Evolutionary conservation across 2,797 vertebrate genomes (phyloP), one percentile per base, ranked within the genome.

Genomic region (Megaceryle alcyon): DNA sequence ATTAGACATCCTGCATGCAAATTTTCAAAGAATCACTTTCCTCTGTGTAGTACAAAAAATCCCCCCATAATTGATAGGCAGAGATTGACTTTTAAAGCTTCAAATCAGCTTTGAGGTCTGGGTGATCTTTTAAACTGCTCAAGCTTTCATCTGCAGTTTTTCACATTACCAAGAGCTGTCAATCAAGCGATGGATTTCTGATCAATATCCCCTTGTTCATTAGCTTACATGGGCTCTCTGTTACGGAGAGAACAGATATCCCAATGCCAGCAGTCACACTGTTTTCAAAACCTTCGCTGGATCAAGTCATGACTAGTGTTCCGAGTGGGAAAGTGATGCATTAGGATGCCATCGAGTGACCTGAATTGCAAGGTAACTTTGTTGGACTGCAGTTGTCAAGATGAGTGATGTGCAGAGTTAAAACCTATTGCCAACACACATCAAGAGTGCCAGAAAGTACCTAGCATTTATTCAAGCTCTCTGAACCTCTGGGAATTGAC

Each of bases 1-100:
- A 97, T 95, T 96, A 97, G 97, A 96, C 96, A 97, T 97, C 97
- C 97, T 97, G 96, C 96, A 97, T 97, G 96, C 95, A 97, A 96
- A 97, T 97, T 97, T 97, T 97, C 97, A 97, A 97, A 97, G 96
- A 95, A 78, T 91, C 96, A 95, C 92, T 97, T 97, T 96, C 81
- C 86, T 96, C 94, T 97, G 88, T 96, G 90, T 95, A 97, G 96
- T 97, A 96, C 92, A 96, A 97, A 96, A 95, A 96, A 81, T 79
- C 89, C 54, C 78, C 93, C 94, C 88, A 85, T 96, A 96, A 96
- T 92, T 97, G 97, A 97, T 97, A 97, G 96, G 95, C 94, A 97
- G 96, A 96, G 96, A 97, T 96, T 96, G 96, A 97, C 96, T 97
- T 97, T 97, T 96, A 97, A 97, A 97, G 95, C 96, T 96, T 95